Percentiles rank a stretch among this genome's conserved stretches.
Conservation (phyloP, 2,113 vertebrate genomes). For the Pavo muticus region DNA sequence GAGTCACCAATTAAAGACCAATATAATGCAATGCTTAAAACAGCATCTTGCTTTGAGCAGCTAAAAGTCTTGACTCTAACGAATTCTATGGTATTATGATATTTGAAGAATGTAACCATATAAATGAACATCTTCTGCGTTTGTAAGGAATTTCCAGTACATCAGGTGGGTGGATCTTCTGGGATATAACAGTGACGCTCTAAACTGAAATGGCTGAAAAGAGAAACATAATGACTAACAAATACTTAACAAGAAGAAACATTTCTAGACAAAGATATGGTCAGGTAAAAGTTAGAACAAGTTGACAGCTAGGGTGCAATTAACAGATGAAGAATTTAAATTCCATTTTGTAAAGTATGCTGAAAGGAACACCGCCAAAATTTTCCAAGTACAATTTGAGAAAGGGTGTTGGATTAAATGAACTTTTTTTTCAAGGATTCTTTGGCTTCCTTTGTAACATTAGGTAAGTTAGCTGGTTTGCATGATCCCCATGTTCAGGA, state of each 20-base stretch:
- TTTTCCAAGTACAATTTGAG: background rate
- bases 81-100: background rate
- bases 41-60: background rate
- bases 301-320: background rate
- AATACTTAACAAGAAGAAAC: background rate
- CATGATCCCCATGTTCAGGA: background rate
- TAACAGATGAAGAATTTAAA: background rate
- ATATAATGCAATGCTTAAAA: background rate
- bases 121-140: background rate
- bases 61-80: background rate
- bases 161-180: background rate
- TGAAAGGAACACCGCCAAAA: background rate
- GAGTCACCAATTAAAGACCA: background rate
- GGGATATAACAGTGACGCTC: background rate
- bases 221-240: background rate
- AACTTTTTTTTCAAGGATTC: accelerated
- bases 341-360: accelerated
- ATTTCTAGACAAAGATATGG: background rate
- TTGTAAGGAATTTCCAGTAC: background rate
- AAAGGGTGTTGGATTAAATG: background rate
- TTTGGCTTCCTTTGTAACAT: background rate
- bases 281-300: background rate
- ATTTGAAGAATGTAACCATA: background rate
- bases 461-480: background rate
- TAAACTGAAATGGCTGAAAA: background rate